Conservation (phyloP, 2,888 invertebrate genomes). For the Busseola fusca region DNA sequence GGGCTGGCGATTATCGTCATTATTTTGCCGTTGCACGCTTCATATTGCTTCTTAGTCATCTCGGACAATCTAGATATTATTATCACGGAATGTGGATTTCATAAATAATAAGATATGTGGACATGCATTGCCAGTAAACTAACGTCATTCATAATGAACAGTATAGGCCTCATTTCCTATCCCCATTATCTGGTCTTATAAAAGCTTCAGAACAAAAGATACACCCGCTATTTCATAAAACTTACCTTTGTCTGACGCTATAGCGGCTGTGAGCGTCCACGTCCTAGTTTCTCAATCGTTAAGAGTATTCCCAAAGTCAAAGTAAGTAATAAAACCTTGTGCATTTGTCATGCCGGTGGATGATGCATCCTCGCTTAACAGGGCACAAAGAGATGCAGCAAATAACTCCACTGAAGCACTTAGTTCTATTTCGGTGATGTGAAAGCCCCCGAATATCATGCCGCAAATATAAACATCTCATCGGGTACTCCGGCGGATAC, state of each 20-base stretch:
- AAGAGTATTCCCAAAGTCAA: conserved; percentile 16
- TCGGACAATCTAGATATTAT: conserved; percentile 15
- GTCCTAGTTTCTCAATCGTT: conserved; percentile 28
- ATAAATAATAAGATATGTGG: conserved; percentile 15
- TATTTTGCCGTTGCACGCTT: conserved; percentile 44
- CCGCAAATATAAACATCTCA: conserved; percentile 73
- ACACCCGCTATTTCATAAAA: conserved; percentile 30
- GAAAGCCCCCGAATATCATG: conserved; percentile 65
- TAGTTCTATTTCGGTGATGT: conserved; percentile 79
- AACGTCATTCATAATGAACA: neutral
- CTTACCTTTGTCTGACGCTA: conserved; percentile 28
- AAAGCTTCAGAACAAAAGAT: conserved; percentile 22
- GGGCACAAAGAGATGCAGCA: conserved; percentile 66
- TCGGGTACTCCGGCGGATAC: conserved; percentile 54
- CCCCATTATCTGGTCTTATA: conserved; percentile 12
- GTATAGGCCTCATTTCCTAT: neutral
- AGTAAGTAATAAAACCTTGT: conserved; percentile 19
- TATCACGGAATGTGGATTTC: conserved; percentile 24
- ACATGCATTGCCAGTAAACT: conserved; percentile 11
- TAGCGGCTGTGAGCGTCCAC: conserved; percentile 10
- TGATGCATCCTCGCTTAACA: conserved; percentile 56
- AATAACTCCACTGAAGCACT: conserved; percentile 80
- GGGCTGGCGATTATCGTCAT: conserved; percentile 42
- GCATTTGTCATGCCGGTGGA: conserved; percentile 22
- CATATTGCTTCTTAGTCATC: conserved; percentile 41